Evolutionary conservation across 2,797 vertebrate species (phyloP).

Genomic region (Pangasius krempfi): DNA sequence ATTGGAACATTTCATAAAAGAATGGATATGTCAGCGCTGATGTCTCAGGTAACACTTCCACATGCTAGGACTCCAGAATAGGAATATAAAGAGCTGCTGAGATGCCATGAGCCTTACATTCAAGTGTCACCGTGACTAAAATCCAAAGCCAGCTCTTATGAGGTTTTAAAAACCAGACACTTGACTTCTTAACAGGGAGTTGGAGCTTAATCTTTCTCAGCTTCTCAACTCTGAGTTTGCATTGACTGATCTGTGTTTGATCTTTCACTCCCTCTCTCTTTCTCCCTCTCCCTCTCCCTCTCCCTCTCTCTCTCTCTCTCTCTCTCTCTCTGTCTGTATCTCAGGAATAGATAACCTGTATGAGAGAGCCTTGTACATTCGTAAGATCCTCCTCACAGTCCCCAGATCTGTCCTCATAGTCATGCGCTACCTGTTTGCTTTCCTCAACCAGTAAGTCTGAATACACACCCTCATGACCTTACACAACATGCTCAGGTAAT

Average conservation of each 20-base stretch:
- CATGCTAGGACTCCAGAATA: neutral
- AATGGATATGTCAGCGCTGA: neutral
- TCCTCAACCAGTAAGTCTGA: slow-evolving; percentile 94
- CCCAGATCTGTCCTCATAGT: slow-evolving; percentile 93
- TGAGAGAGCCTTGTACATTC: slow-evolving; percentile 93
- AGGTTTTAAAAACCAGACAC: neutral
- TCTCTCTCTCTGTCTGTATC: slow-evolving; percentile 42
- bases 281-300: neutral
- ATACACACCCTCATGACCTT: neutral
- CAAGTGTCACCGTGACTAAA: slow-evolving; percentile 6
- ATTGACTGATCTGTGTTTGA: neutral
- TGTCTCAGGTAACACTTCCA: slow-evolving; percentile 13
- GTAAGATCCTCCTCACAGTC: slow-evolving; percentile 92
- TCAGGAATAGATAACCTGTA: slow-evolving; percentile 96
- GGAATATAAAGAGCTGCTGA: slow-evolving; percentile 10
- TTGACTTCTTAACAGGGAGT: neutral
- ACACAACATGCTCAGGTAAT: neutral
- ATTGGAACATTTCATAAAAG: neutral
- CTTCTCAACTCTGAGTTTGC: neutral
- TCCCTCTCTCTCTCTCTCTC: slow-evolving; percentile 5
- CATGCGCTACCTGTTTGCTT: slow-evolving; percentile 97
- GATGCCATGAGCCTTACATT: neutral
- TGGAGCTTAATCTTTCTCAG: slow-evolving; percentile 2
- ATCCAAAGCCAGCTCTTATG: neutral
- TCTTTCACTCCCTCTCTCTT: neutral